phyloP scores from a whole-genome alignment of 2,797 vertebrate genomes.

The Poecile montanus region DNA sequence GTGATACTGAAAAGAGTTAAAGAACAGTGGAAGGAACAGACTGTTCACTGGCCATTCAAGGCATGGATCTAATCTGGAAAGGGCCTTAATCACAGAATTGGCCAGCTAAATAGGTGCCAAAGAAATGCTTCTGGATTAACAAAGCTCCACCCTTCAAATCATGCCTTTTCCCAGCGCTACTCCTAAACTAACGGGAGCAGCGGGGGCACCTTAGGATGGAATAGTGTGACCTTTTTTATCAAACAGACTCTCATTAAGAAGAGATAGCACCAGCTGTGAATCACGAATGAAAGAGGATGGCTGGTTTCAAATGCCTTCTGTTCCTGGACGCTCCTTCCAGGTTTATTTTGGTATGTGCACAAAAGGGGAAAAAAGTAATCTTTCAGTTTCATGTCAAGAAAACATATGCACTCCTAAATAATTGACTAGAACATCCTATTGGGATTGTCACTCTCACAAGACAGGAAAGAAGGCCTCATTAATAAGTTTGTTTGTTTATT shows the following conservation, averaged over 20 bases:
- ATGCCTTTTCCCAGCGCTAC: neutral
- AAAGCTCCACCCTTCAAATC: slow-evolving; percentile 7
- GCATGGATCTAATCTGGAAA: neutral
- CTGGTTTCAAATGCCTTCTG: slow-evolving; percentile 23
- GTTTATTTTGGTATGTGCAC: slow-evolving; percentile 35
- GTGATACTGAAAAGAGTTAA: neutral
- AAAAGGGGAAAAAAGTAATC: neutral
- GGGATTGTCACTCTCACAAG: slow-evolving; percentile 45
- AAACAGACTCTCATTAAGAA: neutral
- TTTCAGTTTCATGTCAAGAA: slow-evolving; percentile 47
- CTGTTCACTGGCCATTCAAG: neutral
- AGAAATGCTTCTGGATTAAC: slow-evolving; percentile 25
- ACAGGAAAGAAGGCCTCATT: slow-evolving; percentile 10
- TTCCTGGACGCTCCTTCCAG: neutral
- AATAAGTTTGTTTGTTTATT: neutral
- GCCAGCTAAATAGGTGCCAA: slow-evolving; percentile 22
- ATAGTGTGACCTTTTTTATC: slow-evolving; percentile 39
- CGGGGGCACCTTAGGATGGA: neutral
- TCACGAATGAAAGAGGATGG: neutral
- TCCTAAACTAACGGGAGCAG: neutral
- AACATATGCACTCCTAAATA: slow-evolving; percentile 57
- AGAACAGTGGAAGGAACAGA: neutral
- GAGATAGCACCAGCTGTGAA: neutral
- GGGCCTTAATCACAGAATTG: neutral
- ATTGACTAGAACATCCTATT: slow-evolving; percentile 64